These are phyloP conservation scores for Eurois occulta DNA, from an alignment of 2,888 invertebrate species.

Conservation along the genomic window DNA sequence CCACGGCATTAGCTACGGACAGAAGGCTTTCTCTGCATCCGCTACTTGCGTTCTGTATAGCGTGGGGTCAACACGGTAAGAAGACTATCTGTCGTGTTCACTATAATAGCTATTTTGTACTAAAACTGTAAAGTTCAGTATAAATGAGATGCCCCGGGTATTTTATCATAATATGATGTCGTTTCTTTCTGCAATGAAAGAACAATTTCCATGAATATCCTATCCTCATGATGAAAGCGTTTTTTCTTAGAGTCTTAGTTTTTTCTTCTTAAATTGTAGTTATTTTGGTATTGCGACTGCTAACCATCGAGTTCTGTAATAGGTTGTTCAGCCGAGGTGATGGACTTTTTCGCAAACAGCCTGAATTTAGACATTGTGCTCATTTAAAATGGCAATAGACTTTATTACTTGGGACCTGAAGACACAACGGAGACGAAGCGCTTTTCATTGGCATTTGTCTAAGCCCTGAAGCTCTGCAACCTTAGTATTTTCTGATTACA, in stretches of 20 bases:
- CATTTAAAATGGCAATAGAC: neutral
- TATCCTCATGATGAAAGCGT: neutral
- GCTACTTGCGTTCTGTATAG: neutral
- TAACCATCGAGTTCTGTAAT: neutral
- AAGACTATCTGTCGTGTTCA: slow-evolving; percentile 8
- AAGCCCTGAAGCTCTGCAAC: neutral
- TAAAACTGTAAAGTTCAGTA: slow-evolving; percentile 11
- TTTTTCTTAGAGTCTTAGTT: neutral
- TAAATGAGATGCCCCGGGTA: slow-evolving; percentile 11
- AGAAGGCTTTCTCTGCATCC: neutral
- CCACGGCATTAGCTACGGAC: neutral
- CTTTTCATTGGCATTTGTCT: neutral
- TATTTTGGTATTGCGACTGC: neutral
- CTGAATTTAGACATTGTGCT: neutral
- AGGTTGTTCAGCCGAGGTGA: neutral
- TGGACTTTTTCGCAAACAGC: neutral
- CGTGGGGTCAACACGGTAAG: neutral
- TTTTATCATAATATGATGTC: slow-evolving; percentile 26
- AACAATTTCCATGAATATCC: neutral
- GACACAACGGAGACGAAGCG: neutral
- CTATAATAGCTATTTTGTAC: slow-evolving; percentile 11
- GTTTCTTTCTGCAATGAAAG: neutral
- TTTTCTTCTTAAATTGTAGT: neutral
- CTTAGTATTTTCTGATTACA: no score
- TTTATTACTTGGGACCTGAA: neutral